Percentiles rank a stretch among this genome's conserved stretches.
phyloP scores from a whole-genome alignment of 2,797 vertebrate species.

The Lithobates pipiens region DNA sequence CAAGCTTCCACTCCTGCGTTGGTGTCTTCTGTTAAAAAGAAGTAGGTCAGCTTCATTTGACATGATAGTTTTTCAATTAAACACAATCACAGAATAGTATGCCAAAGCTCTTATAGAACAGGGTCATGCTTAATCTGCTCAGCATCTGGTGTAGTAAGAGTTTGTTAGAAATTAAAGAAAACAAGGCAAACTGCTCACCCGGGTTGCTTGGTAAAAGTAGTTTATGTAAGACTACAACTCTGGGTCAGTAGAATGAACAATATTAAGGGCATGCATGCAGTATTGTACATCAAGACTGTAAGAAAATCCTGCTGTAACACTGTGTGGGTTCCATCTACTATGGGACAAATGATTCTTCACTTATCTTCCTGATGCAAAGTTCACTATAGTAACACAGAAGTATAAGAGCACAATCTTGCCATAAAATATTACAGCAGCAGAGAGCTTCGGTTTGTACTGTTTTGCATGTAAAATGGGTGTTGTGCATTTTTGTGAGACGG shows the following conservation, averaged over 20 bases:
- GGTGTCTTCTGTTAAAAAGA: not conserved
- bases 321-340: too few species aligned
- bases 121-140: not conserved
- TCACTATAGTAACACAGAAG: too few species aligned
- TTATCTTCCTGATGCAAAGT: too few species aligned
- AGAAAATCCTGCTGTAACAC: not conserved
- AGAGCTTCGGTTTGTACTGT: too few species aligned
- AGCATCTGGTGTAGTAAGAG: constrained; percentile 37
- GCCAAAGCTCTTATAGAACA: constrained; percentile 43
- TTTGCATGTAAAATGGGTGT: too few species aligned
- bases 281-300: not conserved
- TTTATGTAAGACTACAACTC: not conserved
- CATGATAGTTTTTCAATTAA: constrained; percentile 51
- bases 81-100: constrained; percentile 30
- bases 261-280: not conserved
- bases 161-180: constrained; percentile 56
- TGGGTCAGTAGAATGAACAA: not conserved
- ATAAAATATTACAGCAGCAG: too few species aligned
- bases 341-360: too few species aligned
- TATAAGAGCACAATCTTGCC: too few species aligned
- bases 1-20: not conserved
- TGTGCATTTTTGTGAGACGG: too few species aligned
- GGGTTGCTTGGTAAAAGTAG: not conserved
- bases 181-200: constrained; percentile 37
- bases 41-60: not conserved